Base-by-base conservation (phyloP, 1,140 invertebrate species). In the Zaprionus vittiger region DNA sequence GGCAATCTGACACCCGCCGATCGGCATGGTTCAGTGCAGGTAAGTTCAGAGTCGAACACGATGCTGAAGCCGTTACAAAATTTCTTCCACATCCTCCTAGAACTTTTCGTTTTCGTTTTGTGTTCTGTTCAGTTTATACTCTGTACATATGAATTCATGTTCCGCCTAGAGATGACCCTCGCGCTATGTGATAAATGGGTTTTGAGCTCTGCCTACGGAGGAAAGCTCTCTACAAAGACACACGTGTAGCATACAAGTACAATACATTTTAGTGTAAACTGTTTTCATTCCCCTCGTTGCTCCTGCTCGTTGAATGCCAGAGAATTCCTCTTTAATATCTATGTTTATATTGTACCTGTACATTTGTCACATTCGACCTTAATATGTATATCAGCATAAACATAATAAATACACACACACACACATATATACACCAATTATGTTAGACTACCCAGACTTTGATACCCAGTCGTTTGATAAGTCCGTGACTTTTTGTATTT, bases 11-110 rank as follows among this genome's bases (percentile, higher is more conserved):
- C 97, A 80, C 97, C 97, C 84, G 97, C 97, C 91, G 97, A 98
- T 94, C 96, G 97, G 93, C 97, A 98, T 94, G 98, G 98, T 93
- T 98, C 97, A 92, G 97, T 98, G 86, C 97, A 98, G 97, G 97
- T 98, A 95, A 95, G 94, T 94, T 92, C 44, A 61, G 69, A 83
- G 81, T 79, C 52, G 34, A 65, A 54, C 17, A 41, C 52, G 34
- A 69, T 44, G 52, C 56, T 37, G 20, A 77, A 60, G 56, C 17
- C 44, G 44, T 12, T 20, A 44, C 24, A 65, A 57, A 65, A 54
- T 52, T 52, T 71, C 20, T 38, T 15, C 15, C 26, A 47, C 34
- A 60, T 52, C 41, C 73, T 52, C 41, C 73, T 61, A 34, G 66
- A 31, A 49, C 28, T 49, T 86, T 56, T 55, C 52, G 26, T 56